phyloP scores from a whole-genome alignment of 2,888 invertebrate genomes.

The Eristalis intricaria region DNA sequence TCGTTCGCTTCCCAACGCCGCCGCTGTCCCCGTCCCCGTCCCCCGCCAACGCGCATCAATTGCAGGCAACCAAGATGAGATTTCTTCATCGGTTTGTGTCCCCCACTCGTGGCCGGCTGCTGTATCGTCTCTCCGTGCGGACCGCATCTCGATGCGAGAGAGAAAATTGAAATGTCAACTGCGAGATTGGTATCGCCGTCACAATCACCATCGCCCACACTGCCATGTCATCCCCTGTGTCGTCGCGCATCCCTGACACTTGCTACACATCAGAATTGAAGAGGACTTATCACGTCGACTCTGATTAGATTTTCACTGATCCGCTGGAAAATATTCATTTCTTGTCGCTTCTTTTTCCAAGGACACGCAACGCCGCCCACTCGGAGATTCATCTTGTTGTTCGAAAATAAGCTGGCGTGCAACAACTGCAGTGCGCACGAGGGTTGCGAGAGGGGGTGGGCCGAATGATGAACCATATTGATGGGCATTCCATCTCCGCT shows the following conservation, averaged over 20 bases:
- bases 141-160: constrained; percentile 30
- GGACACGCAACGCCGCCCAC: constrained; percentile 12
- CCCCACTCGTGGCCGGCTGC: neutral
- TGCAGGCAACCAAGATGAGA: constrained; percentile 48
- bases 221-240: constrained; percentile 16
- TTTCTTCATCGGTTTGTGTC: constrained; percentile 36
- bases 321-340: constrained; percentile 44
- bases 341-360: constrained; percentile 12
- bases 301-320: constrained; percentile 72
- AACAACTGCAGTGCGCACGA: constrained; percentile 7
- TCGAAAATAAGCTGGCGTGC: constrained; percentile 61
- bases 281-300: constrained; percentile 72
- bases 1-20: neutral
- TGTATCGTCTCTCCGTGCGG: neutral
- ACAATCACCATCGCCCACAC: constrained; percentile 13
- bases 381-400: constrained; percentile 62
- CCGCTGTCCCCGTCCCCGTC: constrained; percentile 1
- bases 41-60: constrained; percentile 47
- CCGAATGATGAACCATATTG: constrained; percentile 56
- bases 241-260: constrained; percentile 48
- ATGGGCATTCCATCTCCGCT: constrained; percentile 24
- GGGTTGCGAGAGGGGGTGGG: constrained; percentile 16
- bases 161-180: constrained; percentile 72
- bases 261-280: constrained; percentile 70
- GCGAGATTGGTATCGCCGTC: constrained; percentile 64